Evolutionary conservation across 2,113 vertebrate species (phyloP).

Genomic region (Tympanuchus pallidicinctus): DNA sequence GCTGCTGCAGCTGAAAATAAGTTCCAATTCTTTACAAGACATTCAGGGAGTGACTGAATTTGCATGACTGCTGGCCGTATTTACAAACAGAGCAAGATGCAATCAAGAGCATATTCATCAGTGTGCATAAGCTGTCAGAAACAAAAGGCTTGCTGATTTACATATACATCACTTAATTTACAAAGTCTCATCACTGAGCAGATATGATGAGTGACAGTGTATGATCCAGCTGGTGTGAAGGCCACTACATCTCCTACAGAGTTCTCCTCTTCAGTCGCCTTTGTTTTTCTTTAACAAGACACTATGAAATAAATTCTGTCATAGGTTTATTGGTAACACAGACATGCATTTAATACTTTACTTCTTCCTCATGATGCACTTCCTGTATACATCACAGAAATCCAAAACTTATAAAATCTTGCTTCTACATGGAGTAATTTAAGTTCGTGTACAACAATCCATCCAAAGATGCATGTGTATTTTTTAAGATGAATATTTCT

Average conservation of each 20-base stretch:
- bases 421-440: neutral
- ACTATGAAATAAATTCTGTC: neutral
- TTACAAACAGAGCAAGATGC: neutral
- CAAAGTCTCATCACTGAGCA: no score
- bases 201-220: neutral
- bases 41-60: neutral
- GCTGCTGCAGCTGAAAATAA: neutral
- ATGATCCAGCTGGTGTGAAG: neutral
- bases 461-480: neutral
- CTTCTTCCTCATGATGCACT: neutral
- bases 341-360: neutral
- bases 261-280: neutral
- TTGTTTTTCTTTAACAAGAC: neutral
- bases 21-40: neutral
- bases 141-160: neutral
- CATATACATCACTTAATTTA: accelerated
- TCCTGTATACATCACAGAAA: neutral
- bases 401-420: neutral
- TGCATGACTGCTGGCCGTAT: neutral
- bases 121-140: neutral
- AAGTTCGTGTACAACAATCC: accelerated
- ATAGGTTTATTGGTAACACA: neutral
- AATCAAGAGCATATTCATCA: neutral
- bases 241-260: neutral
- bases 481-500: neutral